phyloP scores from a whole-genome alignment of 2,888 invertebrate species.

The Lymantria dispar region DNA sequence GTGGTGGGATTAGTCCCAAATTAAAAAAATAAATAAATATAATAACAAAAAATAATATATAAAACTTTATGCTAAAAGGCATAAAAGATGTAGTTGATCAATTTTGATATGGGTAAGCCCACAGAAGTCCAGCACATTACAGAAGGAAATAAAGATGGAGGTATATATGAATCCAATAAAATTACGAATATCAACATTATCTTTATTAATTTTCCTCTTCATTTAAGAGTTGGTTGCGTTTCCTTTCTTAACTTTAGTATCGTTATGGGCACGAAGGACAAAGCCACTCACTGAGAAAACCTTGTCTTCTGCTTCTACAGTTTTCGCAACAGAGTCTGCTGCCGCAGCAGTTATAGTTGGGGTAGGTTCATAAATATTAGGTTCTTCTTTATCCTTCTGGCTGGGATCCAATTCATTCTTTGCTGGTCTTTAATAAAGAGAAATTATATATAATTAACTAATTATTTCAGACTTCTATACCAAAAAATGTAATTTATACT shows the following conservation, averaged over 20 bases:
- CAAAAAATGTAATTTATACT: too few species aligned
- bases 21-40: too few species aligned
- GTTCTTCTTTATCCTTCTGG: slow-evolving; percentile 12
- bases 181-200: too few species aligned
- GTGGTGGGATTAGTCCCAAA: too few species aligned
- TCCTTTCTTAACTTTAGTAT: slow-evolving; percentile 17
- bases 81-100: too few species aligned
- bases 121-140: too few species aligned
- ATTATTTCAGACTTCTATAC: too few species aligned
- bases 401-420: slow-evolving; percentile 42
- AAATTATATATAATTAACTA: not conserved
- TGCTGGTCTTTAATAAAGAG: slow-evolving; percentile 44
- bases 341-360: not conserved
- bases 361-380: slow-evolving; percentile 10
- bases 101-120: too few species aligned
- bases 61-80: too few species aligned
- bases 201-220: slow-evolving; percentile 1
- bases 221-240: slow-evolving; percentile 21
- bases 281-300: slow-evolving; percentile 54
- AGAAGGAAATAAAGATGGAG: too few species aligned
- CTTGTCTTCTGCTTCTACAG: slow-evolving; percentile 46
- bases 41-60: too few species aligned
- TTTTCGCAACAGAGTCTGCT: slow-evolving; percentile 21
- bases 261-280: slow-evolving; percentile 44
- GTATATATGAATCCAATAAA: too few species aligned